phyloP scores from a whole-genome alignment of 2,797 vertebrate genomes.

The Microctenopoma stevenorrisi region DNA sequence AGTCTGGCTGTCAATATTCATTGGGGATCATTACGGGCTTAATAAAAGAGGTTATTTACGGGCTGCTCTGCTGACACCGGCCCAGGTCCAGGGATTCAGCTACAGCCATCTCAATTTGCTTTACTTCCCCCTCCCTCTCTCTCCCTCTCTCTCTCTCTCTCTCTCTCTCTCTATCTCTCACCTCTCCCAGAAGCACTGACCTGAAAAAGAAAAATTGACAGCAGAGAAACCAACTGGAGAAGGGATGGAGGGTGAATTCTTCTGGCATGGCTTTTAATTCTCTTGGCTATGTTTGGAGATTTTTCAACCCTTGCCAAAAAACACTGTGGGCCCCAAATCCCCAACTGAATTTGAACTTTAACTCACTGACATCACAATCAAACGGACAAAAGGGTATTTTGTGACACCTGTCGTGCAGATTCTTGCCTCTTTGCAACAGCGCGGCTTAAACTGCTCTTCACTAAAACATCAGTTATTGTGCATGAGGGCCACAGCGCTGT shows the following conservation, averaged over 20 bases:
- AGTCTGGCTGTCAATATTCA: constrained; percentile 86
- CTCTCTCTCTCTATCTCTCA: constrained; percentile 38
- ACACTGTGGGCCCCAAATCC: constrained; percentile 56
- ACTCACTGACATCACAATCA: constrained; percentile 36
- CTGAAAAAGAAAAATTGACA: constrained; percentile 84
- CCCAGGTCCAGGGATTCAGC: constrained; percentile 73
- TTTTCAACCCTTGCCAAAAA: constrained; percentile 47
- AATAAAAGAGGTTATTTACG: constrained; percentile 87
- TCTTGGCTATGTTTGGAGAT: constrained; percentile 63
- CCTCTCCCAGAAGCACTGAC: constrained; percentile 82
- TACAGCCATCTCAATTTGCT: constrained; percentile 82
- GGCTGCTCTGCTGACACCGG: constrained; percentile 79
- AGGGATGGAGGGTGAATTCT: constrained; percentile 74
- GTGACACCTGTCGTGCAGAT: constrained; percentile 58
- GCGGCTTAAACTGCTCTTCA: constrained; percentile 28
- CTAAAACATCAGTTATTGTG: constrained; percentile 40
- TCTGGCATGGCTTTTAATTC: constrained; percentile 67
- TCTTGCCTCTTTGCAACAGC: constrained; percentile 19
- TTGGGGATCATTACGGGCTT: constrained; percentile 85
- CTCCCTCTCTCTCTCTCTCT: constrained; percentile 12
- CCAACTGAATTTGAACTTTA: constrained; percentile 65
- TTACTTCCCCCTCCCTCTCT: constrained; percentile 40
- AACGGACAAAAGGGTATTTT: constrained; percentile 59
- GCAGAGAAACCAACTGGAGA: constrained; percentile 72
- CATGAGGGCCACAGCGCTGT: constrained; percentile 45